These are phyloP conservation scores for Griposia aprilina DNA, from an alignment of 2,888 invertebrate genomes.

Conservation along the genomic window DNA sequence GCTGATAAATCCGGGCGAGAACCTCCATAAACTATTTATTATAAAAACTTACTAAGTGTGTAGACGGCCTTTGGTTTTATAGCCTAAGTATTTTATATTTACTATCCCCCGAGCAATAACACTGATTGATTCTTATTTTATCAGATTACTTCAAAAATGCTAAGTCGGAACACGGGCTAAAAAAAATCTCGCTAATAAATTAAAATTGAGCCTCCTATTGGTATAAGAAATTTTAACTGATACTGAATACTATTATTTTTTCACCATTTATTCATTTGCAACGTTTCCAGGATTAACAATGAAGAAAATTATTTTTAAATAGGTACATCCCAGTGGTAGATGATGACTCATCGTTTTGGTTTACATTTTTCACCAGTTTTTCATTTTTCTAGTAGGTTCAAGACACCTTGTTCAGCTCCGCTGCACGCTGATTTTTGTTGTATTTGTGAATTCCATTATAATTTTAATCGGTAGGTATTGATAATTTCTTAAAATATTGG, in stretches of 20 bases:
- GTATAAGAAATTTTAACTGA: not conserved
- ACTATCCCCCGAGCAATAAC: slow-evolving; percentile 40
- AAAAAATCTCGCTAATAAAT: slow-evolving; percentile 36
- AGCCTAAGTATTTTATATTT: slow-evolving; percentile 45
- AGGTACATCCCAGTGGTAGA: too few relatives aligned
- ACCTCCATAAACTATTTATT: slow-evolving; percentile 61
- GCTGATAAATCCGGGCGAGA: slow-evolving; percentile 49
- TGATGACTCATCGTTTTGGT: too few relatives aligned
- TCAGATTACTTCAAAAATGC: slow-evolving; percentile 30
- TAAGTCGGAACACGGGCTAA: not conserved
- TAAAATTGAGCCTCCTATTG: slow-evolving; percentile 4
- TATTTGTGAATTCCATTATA: too few relatives aligned
- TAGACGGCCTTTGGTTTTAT: slow-evolving; percentile 51
- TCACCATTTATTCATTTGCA: not conserved
- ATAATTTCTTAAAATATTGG: not conserved
- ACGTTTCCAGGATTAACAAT: not conserved
- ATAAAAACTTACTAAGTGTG: slow-evolving; percentile 60
- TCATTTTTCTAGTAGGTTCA: too few relatives aligned
- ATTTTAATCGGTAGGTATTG: not conserved
- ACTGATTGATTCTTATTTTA: slow-evolving; percentile 52
- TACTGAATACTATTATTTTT: not conserved
- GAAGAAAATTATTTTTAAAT: not conserved
- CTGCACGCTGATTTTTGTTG: not conserved
- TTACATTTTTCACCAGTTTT: too few relatives aligned
- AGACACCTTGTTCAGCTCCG: too few relatives aligned